phyloP scores from a whole-genome alignment of 2,888 invertebrate genomes.

The Drosophila leonis region DNA sequence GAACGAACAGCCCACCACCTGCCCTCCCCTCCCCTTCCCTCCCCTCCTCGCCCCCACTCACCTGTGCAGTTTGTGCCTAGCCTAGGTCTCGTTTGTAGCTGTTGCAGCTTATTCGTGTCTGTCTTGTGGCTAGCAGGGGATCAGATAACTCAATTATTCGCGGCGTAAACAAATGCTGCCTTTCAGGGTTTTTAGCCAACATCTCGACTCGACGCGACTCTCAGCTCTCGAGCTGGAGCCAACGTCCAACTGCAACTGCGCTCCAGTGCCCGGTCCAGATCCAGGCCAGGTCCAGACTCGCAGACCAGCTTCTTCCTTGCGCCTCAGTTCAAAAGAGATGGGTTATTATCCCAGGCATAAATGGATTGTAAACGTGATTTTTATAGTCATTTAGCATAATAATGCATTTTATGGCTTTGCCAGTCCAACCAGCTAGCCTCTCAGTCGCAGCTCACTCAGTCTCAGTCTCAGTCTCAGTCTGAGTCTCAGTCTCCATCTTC shows the following conservation, averaged over 20 bases:
- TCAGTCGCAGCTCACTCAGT: constrained; percentile 3
- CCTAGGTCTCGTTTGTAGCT: constrained; percentile 51
- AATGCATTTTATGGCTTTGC: constrained; percentile 83
- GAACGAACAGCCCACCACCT: constrained; percentile 10
- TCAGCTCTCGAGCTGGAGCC: constrained; percentile 19
- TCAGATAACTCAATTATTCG: constrained; percentile 85
- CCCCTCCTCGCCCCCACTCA: background rate
- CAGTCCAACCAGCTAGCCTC: constrained; percentile 33
- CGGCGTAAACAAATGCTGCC: constrained; percentile 84
- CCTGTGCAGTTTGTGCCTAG: constrained; percentile 20
- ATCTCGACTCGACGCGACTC: constrained; percentile 2
- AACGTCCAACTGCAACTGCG: constrained; percentile 9
- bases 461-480: background rate
- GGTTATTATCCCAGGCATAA: constrained; percentile 84
- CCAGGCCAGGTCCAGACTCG: constrained; percentile 4
- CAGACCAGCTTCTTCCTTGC: constrained; percentile 50
- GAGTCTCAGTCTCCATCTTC: background rate
- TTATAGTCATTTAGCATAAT: constrained; percentile 85
- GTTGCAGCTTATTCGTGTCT: constrained; percentile 42
- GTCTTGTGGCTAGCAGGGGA: constrained; percentile 72
- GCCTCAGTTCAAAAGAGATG: constrained; percentile 71
- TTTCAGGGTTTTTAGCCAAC: constrained; percentile 71
- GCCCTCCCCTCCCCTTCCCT: background rate
- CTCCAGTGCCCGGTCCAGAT: background rate
- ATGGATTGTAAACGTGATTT: constrained; percentile 85